Base-by-base conservation (phyloP, 2,888 invertebrate species). In the Euclidia mi region DNA sequence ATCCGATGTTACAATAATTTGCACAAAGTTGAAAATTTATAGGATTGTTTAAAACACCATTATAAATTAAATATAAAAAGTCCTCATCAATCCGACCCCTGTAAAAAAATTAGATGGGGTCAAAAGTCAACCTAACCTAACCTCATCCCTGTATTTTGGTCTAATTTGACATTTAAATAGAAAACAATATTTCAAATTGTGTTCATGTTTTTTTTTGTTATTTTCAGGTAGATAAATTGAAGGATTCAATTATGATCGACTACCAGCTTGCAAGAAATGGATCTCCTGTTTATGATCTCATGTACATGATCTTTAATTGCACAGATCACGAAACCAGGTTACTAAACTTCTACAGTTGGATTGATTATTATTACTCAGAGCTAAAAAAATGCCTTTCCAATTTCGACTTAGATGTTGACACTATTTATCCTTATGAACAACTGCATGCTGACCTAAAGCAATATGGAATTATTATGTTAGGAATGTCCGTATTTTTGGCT, bases 251-350 rank as follows among this genome's bases (percentile, higher is more conserved):
- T 0, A 69, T 87, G 58, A 80, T 87, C 2, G 87, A 87, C 63
- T 87, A 85, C 52, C 87, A 88, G 55, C 1, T 79, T 14, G 65
- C 79, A 0, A 79, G 48, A 41, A 76, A 74, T 47, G 65, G 63
- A 2, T 81, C 64, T 11, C 87, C 87, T 9, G 82, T 62, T 0
- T 51, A 51, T 2, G 87, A 87, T 17, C 17, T 87, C 0, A 63
- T 81, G 2, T 85, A 80, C 65, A 61, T 83, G 62, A 56, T 87
- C n/a, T 83, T 86, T 44, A 83, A 77, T 57, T 81, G 85, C 42
- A 84, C 83, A 0, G 72, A 83, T 29, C 65, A 87, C n/a, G 67
- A 71, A n/a, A 71, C 74, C 0, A 76, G 85, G 18, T 15, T 41
- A 0, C 48, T 76, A 12, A 48, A 80, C 28, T 86, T 61, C 25